These are phyloP conservation scores for Prochilodus magdalenae DNA, from an alignment of 2,113 vertebrate species.

Conservation along the genomic window DNA sequence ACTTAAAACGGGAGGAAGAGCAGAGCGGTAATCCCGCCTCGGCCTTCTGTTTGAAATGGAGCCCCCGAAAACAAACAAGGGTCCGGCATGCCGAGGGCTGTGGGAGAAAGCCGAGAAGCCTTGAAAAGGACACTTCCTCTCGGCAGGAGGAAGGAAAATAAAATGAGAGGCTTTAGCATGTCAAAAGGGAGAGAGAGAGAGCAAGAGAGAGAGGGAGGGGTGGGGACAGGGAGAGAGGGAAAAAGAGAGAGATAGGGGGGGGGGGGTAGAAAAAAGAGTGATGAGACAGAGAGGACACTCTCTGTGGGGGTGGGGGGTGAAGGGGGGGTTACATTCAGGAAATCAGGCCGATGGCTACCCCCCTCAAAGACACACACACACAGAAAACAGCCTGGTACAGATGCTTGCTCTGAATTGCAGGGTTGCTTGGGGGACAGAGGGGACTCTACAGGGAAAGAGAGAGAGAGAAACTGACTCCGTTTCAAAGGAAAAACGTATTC, in stretches of 20 bases:
- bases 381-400: slow-evolving; percentile 55
- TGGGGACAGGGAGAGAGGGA: slow-evolving; percentile 52
- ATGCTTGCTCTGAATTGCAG: slow-evolving; percentile 73
- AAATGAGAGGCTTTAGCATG: slow-evolving; percentile 84
- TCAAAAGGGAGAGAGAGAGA: slow-evolving; percentile 73
- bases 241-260: slow-evolving; percentile 65
- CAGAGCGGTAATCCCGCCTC: slow-evolving; percentile 75
- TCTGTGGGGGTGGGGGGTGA: slow-evolving; percentile 63
- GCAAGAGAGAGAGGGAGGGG: slow-evolving; percentile 51
- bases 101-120: slow-evolving; percentile 74
- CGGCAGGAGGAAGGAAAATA: slow-evolving; percentile 82
- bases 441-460: slow-evolving; percentile 22
- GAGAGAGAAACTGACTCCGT: slow-evolving; percentile 23
- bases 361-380: slow-evolving; percentile 31
- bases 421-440: slow-evolving; percentile 77
- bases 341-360: slow-evolving; percentile 71
- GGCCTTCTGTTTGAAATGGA: slow-evolving; percentile 78
- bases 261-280: slow-evolving; percentile 55
- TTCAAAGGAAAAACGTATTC: slow-evolving; percentile 41
- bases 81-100: slow-evolving; percentile 67
- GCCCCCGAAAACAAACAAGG: slow-evolving; percentile 77
- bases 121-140: slow-evolving; percentile 84
- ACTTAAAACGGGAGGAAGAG: slow-evolving; percentile 78
- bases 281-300: slow-evolving; percentile 69
- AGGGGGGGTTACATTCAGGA: slow-evolving; percentile 69